A percentile compares a stretch with the other conserved stretches of the same genome.
These are phyloP conservation scores for Mormyrus lacerda DNA, from an alignment of 2,113 vertebrate species.

Conservation along the genomic window DNA sequence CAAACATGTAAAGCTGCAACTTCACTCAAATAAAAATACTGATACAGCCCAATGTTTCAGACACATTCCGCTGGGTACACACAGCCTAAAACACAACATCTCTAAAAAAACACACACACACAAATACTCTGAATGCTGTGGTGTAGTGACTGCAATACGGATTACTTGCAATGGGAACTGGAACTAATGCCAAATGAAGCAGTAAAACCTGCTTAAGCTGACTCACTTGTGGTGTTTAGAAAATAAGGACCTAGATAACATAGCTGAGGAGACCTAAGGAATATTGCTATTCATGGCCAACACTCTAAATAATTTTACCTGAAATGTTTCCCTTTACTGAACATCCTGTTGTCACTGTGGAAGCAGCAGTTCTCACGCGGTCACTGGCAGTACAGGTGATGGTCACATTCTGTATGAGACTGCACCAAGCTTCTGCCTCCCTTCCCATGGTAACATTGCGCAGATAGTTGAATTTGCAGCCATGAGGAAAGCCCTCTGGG, in stretches of 20 bases:
- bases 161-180: not conserved
- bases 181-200: not conserved
- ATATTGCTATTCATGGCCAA: not conserved
- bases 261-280: not conserved
- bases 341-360: not conserved
- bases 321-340: slow-evolving; percentile 11
- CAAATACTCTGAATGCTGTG: not conserved
- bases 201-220: not conserved
- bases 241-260: not conserved
- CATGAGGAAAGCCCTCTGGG: accelerated
- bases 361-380: accelerated
- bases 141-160: not conserved
- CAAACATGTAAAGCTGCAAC: not conserved
- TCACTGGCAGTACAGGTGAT: slow-evolving; percentile 39
- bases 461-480: accelerated
- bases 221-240: no score
- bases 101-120: not conserved
- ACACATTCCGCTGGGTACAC: not conserved
- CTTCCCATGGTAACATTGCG: accelerated
- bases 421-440: slow-evolving; percentile 4
- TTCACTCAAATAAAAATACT: not conserved
- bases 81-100: not conserved
- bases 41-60: not conserved
- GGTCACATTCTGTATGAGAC: accelerated
- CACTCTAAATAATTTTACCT: not conserved